Evolutionary conservation across 2,888 invertebrate genomes (phyloP).

Genomic region (Ichneumoninae sp.): DNA sequence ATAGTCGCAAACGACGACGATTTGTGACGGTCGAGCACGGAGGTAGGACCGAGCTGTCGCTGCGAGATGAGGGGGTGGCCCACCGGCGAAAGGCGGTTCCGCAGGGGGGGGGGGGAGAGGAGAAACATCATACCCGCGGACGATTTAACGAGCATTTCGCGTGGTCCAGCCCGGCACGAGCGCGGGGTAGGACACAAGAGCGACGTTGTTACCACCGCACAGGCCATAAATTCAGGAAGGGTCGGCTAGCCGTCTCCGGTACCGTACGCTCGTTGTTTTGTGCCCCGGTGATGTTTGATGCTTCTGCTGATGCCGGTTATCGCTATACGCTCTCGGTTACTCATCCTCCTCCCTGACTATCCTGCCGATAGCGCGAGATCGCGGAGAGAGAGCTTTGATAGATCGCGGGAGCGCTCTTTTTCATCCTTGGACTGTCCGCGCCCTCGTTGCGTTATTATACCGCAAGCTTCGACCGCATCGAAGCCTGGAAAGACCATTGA

Average conservation of each 20-base stretch:
- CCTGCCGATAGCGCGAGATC: constrained; percentile 44
- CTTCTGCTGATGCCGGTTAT: constrained; percentile 49
- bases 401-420: constrained; percentile 40
- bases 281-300: constrained; percentile 45
- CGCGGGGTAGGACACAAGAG: constrained; percentile 33
- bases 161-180: constrained; percentile 57
- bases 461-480: not conserved
- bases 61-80: constrained; percentile 34
- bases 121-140: constrained; percentile 63
- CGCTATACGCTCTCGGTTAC: constrained; percentile 31
- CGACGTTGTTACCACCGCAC: constrained; percentile 62
- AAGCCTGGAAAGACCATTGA: not conserved
- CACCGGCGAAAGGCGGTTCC: not conserved
- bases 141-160: constrained; percentile 68
- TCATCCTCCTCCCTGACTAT: constrained; percentile 39
- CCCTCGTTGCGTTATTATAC: not conserved
- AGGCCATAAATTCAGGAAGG: constrained; percentile 67
- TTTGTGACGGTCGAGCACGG: constrained; percentile 47
- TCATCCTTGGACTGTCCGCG: not conserved
- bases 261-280: constrained; percentile 44
- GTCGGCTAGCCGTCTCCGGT: constrained; percentile 63
- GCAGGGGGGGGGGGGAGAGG: constrained; percentile 47
- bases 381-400: constrained; percentile 43
- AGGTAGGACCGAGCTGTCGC: constrained; percentile 45
- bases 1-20: constrained; percentile 38